These are phyloP conservation scores for Drosophila setosimentum DNA, from an alignment of 2,888 invertebrate species.

Conservation along the genomic window DNA sequence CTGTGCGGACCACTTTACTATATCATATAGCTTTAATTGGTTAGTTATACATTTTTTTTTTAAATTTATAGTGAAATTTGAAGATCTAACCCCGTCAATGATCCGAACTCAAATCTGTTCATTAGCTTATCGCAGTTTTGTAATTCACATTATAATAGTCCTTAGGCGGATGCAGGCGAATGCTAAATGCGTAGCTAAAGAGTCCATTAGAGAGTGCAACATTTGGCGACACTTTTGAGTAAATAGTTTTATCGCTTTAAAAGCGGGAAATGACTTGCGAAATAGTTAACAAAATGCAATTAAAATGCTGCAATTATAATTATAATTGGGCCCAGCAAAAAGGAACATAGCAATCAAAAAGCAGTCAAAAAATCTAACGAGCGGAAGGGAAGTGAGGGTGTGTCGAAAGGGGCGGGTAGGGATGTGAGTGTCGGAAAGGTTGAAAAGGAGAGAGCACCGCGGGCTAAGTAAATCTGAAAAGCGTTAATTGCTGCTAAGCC, in stretches of 20 bases:
- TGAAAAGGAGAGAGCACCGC: slow-evolving; percentile 34
- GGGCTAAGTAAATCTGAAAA: slow-evolving; percentile 64
- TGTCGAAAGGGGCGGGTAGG: background rate
- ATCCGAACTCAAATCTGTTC: background rate
- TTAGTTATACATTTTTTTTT: too few species aligned
- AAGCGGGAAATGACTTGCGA: slow-evolving; percentile 63
- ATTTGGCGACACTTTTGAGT: slow-evolving; percentile 53
- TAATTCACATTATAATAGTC: background rate
- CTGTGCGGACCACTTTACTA: background rate
- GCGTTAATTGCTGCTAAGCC: slow-evolving; percentile 60
- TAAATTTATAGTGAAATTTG: background rate
- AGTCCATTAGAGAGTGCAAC: slow-evolving; percentile 51
- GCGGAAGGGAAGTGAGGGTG: slow-evolving; percentile 4
- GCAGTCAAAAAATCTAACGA: slow-evolving; percentile 55
- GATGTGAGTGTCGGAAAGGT: slow-evolving; percentile 38
- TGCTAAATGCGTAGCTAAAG: slow-evolving; percentile 10
- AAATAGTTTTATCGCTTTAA: slow-evolving; percentile 63
- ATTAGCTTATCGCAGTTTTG: background rate
- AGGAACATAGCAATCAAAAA: slow-evolving; percentile 52
- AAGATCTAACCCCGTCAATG: background rate
- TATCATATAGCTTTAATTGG: background rate
- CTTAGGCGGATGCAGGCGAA: background rate
- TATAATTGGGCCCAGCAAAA: slow-evolving; percentile 70
- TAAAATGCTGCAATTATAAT: slow-evolving; percentile 78
- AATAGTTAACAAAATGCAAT: slow-evolving; percentile 77